phyloP scores from a whole-genome alignment of 2,797 vertebrate genomes.

The Strix occidentalis region DNA sequence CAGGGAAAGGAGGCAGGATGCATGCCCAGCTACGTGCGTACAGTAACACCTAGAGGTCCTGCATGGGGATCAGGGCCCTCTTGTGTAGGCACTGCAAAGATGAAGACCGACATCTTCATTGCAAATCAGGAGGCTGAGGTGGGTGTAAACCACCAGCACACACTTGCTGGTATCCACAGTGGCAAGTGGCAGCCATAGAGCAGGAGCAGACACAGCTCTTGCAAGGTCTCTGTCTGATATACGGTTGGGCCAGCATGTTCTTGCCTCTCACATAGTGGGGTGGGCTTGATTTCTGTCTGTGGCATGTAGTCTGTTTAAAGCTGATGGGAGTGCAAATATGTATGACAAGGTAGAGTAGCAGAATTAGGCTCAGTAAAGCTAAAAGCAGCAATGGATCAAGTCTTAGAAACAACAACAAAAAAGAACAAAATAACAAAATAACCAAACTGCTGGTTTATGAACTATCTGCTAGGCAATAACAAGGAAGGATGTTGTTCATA shows the following conservation, averaged over 20 bases:
- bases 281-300: background rate
- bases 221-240: background rate
- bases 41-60: background rate
- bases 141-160: background rate
- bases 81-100: background rate
- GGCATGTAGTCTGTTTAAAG: background rate
- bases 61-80: rapidly evolving
- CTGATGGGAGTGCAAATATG: background rate
- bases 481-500: background rate
- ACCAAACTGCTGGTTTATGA: background rate
- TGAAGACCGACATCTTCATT: rapidly evolving
- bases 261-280: background rate
- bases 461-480: background rate
- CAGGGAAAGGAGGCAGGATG: background rate
- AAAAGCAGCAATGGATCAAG: background rate
- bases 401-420: background rate
- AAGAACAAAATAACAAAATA: background rate
- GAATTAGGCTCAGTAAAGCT: background rate
- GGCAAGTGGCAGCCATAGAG: background rate
- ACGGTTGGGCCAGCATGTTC: background rate
- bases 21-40: rapidly evolving
- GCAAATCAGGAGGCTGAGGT: background rate
- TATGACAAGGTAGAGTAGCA: background rate
- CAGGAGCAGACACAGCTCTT: background rate
- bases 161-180: background rate